Percentiles rank a stretch among this genome's conserved stretches.
These are phyloP conservation scores for Neoarius graeffei DNA, from an alignment of 2,113 vertebrate genomes.

Conservation along the genomic window DNA sequence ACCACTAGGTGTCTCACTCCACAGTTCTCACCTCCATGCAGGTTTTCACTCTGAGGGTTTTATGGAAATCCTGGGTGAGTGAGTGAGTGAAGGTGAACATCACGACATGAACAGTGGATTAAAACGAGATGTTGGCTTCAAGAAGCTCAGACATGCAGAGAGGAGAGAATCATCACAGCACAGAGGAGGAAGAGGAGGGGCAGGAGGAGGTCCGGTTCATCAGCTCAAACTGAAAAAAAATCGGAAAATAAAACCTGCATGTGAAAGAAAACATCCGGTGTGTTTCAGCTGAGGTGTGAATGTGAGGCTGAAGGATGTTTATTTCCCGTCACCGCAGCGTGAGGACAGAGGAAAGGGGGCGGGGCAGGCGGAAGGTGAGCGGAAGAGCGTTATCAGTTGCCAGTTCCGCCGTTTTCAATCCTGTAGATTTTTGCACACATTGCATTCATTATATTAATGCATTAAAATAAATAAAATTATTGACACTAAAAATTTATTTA, in stretches of 20 bases:
- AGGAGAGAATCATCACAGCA: not conserved
- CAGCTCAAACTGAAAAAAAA: not conserved
- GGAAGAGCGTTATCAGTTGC: slow-evolving; percentile 1
- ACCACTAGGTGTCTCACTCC: not conserved
- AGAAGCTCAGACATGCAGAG: not conserved
- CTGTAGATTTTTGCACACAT: not conserved
- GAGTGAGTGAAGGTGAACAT: not conserved
- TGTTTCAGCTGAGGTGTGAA: not conserved
- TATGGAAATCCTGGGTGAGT: too few species aligned
- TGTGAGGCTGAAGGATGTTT: not conserved
- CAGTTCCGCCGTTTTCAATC: not conserved
- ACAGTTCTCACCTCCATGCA: not conserved
- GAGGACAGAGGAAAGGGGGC: slow-evolving; percentile 3
- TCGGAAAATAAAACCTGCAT: not conserved
- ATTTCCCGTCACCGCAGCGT: not conserved
- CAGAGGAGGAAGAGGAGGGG: not conserved
- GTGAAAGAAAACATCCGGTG: not conserved
- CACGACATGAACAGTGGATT: not conserved
- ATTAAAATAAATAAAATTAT: not conserved
- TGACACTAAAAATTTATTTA: not conserved
- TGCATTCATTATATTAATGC: not conserved
- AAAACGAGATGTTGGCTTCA: not conserved
- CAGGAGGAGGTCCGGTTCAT: not conserved
- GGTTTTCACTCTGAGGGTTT: not conserved
- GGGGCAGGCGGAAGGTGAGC: slow-evolving; percentile 3